Evolutionary conservation across 2,888 invertebrate species (phyloP).

Genomic region (Eupithecia subfuscata): DNA sequence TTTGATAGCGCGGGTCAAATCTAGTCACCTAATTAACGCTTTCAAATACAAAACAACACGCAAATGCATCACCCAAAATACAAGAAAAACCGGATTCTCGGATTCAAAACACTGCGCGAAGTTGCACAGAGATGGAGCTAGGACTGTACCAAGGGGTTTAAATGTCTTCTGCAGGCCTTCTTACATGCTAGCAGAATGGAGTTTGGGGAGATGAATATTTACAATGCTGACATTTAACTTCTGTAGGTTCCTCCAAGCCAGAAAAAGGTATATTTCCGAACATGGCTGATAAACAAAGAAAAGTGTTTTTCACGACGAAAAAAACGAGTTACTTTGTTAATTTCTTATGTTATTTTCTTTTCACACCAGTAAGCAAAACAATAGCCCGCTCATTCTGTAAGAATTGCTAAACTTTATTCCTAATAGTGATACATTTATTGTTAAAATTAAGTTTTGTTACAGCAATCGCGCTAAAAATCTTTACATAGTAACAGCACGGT

Average conservation of each 20-base stretch:
- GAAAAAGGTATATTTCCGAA: neutral
- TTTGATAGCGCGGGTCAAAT: neutral
- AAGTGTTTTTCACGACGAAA: too few relatives aligned
- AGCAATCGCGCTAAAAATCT: neutral
- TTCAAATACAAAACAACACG: constrained; percentile 15
- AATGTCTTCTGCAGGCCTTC: neutral
- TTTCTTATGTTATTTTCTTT: too few relatives aligned
- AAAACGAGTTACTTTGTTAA: too few relatives aligned
- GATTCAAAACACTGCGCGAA: constrained; percentile 20
- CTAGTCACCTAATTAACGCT: neutral
- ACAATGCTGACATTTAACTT: neutral
- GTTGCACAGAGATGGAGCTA: constrained; percentile 4
- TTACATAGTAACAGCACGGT: neutral
- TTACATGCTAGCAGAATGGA: neutral
- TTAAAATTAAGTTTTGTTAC: neutral
- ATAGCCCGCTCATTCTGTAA: too few relatives aligned
- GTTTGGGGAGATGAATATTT: neutral
- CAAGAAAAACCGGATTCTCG: constrained; percentile 31
- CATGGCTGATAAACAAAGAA: neutral
- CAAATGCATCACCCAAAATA: constrained; percentile 29
- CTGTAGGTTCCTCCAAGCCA: neutral
- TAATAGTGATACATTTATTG: too few relatives aligned
- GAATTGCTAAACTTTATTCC: too few relatives aligned
- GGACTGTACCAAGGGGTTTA: neutral
- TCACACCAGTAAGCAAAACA: too few relatives aligned